A percentile compares a stretch with the other conserved stretches of the same genome.
These are phyloP conservation scores for Coronaproctus castanopsis DNA, from an alignment of 2,888 invertebrate genomes.

Conservation along the genomic window DNA sequence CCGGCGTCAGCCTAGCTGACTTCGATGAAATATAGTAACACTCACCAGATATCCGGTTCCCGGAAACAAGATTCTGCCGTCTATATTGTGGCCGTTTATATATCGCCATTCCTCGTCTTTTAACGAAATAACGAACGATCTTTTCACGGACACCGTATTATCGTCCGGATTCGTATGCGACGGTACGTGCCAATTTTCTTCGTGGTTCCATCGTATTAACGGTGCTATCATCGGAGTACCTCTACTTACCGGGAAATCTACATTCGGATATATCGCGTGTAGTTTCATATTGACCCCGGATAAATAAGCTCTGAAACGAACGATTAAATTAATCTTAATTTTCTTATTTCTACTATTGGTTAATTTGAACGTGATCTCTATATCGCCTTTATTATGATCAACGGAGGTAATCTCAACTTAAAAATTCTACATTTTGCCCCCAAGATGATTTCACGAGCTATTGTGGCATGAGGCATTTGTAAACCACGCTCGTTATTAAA, in stretches of 20 bases:
- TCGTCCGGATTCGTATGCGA: slow-evolving; percentile 43
- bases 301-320: slow-evolving; percentile 42
- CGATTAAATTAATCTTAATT: too few species aligned
- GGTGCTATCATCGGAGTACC: slow-evolving; percentile 70
- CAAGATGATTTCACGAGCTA: too few species aligned
- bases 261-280: slow-evolving; percentile 50
- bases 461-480: too few species aligned
- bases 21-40: too few species aligned
- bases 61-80: slow-evolving; percentile 3
- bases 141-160: slow-evolving; percentile 45
- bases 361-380: too few species aligned
- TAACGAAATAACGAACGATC: slow-evolving; percentile 37
- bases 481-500: too few species aligned
- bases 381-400: too few species aligned
- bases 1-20: too few species aligned
- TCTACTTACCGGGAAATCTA: slow-evolving; percentile 63
- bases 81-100: neutral
- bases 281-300: slow-evolving; percentile 54
- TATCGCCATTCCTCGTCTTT: slow-evolving; percentile 26
- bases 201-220: slow-evolving; percentile 73
- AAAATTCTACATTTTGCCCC: too few species aligned
- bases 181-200: slow-evolving; percentile 51
- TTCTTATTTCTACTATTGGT: too few species aligned
- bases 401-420: too few species aligned
- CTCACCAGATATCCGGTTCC: slow-evolving; percentile 1